A percentile compares a stretch with the other conserved stretches of the same genome.
These are phyloP conservation scores for Thomomys bottae DNA, from an alignment of 2,113 vertebrate species.

Conservation along the genomic window DNA sequence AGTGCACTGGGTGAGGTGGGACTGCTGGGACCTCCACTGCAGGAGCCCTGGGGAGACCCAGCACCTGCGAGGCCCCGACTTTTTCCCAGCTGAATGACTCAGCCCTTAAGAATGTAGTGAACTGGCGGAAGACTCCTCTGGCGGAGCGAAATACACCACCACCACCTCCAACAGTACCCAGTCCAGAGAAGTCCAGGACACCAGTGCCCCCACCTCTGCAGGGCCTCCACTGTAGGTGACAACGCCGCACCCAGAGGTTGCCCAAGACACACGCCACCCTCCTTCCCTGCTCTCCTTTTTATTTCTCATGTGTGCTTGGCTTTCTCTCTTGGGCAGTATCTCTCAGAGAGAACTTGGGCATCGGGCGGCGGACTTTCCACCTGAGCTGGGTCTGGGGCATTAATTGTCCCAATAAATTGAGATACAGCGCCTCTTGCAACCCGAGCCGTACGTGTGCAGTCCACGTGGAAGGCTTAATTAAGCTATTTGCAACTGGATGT, in stretches of 20 bases:
- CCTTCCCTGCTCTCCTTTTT: background rate
- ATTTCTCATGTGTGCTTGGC: background rate
- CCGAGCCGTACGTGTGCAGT: slow-evolving; percentile 88
- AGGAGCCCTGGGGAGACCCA: too few species aligned
- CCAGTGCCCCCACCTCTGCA: background rate
- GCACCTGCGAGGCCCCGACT: too few species aligned
- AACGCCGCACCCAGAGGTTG: background rate
- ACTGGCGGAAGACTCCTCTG: too few species aligned
- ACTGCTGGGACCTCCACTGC: too few species aligned
- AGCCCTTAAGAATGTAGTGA: too few species aligned
- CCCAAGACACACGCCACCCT: background rate
- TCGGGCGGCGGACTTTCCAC: slow-evolving; percentile 77
- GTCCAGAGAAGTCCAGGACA: background rate
- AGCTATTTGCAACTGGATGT: slow-evolving; percentile 91
- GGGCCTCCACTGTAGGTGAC: background rate
- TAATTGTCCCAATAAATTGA: slow-evolving; percentile 91
- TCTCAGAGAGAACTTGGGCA: slow-evolving; percentile 76
- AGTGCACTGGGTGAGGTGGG: too few species aligned
- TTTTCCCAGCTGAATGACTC: too few species aligned
- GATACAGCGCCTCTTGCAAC: slow-evolving; percentile 87
- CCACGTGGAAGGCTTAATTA: slow-evolving; percentile 91
- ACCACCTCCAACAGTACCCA: too few species aligned
- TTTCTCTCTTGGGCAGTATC: slow-evolving; percentile 66
- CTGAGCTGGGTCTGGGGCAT: slow-evolving; percentile 85
- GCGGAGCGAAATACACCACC: too few species aligned